Conservation (phyloP, 1,140 invertebrate genomes). For the Sminthurinus signatus region DNA sequence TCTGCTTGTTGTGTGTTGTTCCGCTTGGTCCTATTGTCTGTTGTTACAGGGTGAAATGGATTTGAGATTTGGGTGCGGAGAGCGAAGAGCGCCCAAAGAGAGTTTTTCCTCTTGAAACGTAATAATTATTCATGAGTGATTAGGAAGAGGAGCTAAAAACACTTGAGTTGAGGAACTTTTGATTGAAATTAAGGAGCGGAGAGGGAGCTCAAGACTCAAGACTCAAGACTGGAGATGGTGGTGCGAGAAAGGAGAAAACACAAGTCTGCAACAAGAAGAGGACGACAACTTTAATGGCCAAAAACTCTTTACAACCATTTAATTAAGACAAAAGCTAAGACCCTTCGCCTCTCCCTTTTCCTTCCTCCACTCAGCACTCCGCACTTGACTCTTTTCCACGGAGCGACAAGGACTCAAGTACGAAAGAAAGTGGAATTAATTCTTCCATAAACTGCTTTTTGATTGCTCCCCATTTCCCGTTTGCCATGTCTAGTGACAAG, state of each 20-base stretch:
- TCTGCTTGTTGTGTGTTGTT: too few species aligned
- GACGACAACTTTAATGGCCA: constrained; percentile 14
- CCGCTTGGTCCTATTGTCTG: too few species aligned
- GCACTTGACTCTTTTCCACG: too few species aligned
- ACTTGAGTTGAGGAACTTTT: constrained; percentile 9
- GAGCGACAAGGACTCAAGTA: too few species aligned
- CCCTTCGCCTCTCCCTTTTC: background rate
- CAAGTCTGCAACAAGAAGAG: background rate
- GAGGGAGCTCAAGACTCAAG: background rate
- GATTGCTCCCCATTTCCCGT: too few species aligned
- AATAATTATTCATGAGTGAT: constrained; percentile 19
- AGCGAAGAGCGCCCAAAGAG: too few species aligned
- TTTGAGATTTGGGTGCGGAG: too few species aligned
- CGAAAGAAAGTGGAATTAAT: too few species aligned
- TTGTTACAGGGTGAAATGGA: too few species aligned
- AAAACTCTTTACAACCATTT: constrained; percentile 25
- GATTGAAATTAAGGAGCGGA: constrained; percentile 19
- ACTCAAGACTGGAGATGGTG: background rate
- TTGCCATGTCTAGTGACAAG: too few species aligned
- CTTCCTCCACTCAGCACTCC: background rate
- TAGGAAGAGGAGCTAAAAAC: background rate
- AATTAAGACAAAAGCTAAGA: constrained; percentile 19
- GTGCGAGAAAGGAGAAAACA: background rate
- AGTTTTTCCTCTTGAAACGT: too few species aligned
- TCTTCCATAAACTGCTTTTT: constrained; percentile 11